phyloP scores from a whole-genome alignment of 2,888 invertebrate genomes.

The Chymomyza amoena region DNA sequence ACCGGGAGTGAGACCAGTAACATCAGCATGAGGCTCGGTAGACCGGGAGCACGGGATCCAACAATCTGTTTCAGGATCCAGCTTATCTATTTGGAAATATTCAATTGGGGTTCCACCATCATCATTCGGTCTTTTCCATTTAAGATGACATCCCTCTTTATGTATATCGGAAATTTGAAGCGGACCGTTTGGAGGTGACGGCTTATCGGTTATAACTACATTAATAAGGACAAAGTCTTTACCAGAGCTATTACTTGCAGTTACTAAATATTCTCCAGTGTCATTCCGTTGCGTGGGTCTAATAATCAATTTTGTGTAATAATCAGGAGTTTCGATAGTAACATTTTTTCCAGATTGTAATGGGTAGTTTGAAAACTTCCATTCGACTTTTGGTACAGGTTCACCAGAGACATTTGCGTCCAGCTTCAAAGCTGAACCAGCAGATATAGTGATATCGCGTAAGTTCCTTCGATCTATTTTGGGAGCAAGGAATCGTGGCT shows the following conservation, averaged over 20 bases:
- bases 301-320: constrained; percentile 91
- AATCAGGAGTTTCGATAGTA: constrained; percentile 90
- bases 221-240: constrained; percentile 90
- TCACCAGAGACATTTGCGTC: constrained; percentile 96
- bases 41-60: constrained; percentile 93
- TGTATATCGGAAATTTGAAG: constrained; percentile 92
- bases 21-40: constrained; percentile 89
- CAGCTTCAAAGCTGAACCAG: constrained; percentile 94
- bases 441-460: constrained; percentile 92
- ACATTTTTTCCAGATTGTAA: constrained; percentile 85
- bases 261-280: constrained; percentile 92
- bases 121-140: constrained; percentile 97
- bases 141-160: constrained; percentile 94
- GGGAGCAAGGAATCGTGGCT: constrained; percentile 94
- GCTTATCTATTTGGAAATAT: constrained; percentile 96
- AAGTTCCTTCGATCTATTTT: constrained; percentile 96
- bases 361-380: constrained; percentile 92
- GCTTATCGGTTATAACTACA: constrained; percentile 92
- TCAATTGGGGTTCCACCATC: constrained; percentile 97
- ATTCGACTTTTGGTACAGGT: constrained; percentile 95
- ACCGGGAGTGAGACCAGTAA: constrained; percentile 91
- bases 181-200: constrained; percentile 92
- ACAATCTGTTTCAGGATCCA: constrained; percentile 92
- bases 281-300: constrained; percentile 90
- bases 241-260: constrained; percentile 92